phyloP scores from a whole-genome alignment of 2,888 invertebrate genomes.

The Syrista parreyssii region DNA sequence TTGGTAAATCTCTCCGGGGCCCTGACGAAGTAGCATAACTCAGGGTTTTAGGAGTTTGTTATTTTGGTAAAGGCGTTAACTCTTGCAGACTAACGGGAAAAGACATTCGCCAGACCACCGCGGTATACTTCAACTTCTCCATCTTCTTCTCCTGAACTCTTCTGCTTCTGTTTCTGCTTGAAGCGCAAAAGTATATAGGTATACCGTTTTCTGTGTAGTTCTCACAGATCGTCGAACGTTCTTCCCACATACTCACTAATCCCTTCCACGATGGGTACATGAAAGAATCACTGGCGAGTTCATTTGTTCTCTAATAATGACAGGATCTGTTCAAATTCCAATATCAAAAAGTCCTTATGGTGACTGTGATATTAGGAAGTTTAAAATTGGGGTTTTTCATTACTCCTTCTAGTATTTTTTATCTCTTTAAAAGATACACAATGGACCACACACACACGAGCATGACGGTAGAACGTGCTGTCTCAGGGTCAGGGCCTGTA shows the following conservation, averaged over 20 bases:
- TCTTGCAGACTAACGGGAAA: slow-evolving; percentile 50
- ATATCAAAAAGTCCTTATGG: slow-evolving; percentile 39
- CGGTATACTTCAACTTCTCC: slow-evolving; percentile 35
- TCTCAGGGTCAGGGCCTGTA: slow-evolving; percentile 42
- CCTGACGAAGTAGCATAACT: slow-evolving; percentile 34
- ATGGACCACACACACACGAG: slow-evolving; percentile 56
- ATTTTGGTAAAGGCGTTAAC: slow-evolving; percentile 53
- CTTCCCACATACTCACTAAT: background rate
- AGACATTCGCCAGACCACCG: slow-evolving; percentile 62
- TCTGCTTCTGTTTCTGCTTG: background rate
- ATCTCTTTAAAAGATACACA: slow-evolving; percentile 34
- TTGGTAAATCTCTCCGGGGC: slow-evolving; percentile 16
- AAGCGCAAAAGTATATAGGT: background rate
- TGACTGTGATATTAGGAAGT: background rate
- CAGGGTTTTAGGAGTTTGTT: slow-evolving; percentile 41
- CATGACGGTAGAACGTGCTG: slow-evolving; percentile 26
- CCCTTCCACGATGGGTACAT: background rate
- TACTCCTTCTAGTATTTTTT: slow-evolving; percentile 12
- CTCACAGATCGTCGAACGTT: background rate
- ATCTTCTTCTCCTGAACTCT: background rate
- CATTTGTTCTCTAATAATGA: no score
- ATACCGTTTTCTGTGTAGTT: background rate
- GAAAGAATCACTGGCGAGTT: background rate
- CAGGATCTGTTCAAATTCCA: background rate
- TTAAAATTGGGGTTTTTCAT: slow-evolving; percentile 18